A percentile compares a stretch with the other conserved stretches of the same genome.
Evolutionary conservation across 2,113 vertebrate species (phyloP).

Genomic region (Pelusios castaneus): DNA sequence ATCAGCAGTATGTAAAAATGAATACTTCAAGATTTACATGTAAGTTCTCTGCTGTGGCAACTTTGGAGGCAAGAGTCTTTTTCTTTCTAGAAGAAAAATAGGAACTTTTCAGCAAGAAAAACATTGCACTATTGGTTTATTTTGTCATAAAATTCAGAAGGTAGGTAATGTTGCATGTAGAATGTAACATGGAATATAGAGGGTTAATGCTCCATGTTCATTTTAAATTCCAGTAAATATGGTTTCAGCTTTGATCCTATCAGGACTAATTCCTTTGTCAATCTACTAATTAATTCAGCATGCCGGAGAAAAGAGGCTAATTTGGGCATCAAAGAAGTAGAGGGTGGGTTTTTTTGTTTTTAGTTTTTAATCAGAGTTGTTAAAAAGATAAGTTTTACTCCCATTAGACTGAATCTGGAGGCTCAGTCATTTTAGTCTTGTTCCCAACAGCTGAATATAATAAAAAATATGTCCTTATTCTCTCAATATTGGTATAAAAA

Average conservation of each 20-base stretch:
- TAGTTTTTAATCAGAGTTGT: conserved; percentile 80
- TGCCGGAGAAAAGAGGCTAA: conserved; percentile 83
- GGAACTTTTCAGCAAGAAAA: conserved; percentile 28
- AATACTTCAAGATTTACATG: conserved; percentile 65
- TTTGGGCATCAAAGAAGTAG: conserved; percentile 81
- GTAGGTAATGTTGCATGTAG: conserved; percentile 52
- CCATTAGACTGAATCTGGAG: conserved; percentile 65
- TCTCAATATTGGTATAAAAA: neutral
- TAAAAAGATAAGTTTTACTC: conserved; percentile 77
- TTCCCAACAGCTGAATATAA: conserved; percentile 33
- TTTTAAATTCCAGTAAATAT: conserved; percentile 80
- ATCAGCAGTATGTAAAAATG: conserved; percentile 61
- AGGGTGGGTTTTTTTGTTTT: conserved; percentile 60
- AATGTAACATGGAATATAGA: conserved; percentile 60
- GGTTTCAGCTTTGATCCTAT: conserved; percentile 84
- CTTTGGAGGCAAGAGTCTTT: conserved; percentile 59
- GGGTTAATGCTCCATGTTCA: conserved; percentile 76
- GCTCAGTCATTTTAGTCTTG: conserved; percentile 55
- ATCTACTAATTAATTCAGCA: conserved; percentile 84
- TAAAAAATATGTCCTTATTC: neutral
- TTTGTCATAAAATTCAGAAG: conserved; percentile 59
- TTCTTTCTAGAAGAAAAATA: conserved; percentile 53
- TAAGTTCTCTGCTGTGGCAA: conserved; percentile 34
- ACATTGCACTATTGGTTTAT: conserved; percentile 32
- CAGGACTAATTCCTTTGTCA: conserved; percentile 84